Conservation (phyloP, 2,888 invertebrate species). For the Phortica magna region DNA sequence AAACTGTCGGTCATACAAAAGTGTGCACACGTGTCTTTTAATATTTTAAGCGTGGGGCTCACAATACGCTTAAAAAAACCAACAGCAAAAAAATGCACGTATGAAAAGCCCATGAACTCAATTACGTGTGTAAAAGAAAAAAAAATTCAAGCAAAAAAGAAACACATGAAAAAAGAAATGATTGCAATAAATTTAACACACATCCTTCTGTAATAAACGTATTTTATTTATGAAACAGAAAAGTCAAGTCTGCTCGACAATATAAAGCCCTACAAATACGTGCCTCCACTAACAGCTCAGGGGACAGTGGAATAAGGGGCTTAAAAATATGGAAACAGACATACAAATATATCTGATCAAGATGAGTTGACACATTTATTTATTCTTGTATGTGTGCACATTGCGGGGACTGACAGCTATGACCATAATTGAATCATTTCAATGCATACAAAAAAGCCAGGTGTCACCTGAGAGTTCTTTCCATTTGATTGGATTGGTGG, state of each 20-base stretch:
- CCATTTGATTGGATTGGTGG: no score
- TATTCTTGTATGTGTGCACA: no score
- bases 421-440: no score
- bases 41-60: no score
- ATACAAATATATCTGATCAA: not conserved
- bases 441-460: no score
- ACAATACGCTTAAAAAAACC: not conserved
- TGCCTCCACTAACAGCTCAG: no score
- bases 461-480: no score
- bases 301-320: not conserved
- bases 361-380: no score
- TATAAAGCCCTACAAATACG: not conserved
- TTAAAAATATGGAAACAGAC: not conserved
- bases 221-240: not conserved
- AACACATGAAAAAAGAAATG: not conserved
- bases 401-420: no score
- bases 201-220: not conserved
- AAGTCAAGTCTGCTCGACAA: not conserved
- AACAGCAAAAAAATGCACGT: not conserved
- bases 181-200: slow-evolving; percentile 17
- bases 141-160: not conserved
- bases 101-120: slow-evolving; percentile 18
- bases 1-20: not conserved
- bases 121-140: not conserved
- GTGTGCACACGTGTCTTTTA: not conserved